phyloP scores from a whole-genome alignment of 2,113 vertebrate species.

The Calidris pygmaea region DNA sequence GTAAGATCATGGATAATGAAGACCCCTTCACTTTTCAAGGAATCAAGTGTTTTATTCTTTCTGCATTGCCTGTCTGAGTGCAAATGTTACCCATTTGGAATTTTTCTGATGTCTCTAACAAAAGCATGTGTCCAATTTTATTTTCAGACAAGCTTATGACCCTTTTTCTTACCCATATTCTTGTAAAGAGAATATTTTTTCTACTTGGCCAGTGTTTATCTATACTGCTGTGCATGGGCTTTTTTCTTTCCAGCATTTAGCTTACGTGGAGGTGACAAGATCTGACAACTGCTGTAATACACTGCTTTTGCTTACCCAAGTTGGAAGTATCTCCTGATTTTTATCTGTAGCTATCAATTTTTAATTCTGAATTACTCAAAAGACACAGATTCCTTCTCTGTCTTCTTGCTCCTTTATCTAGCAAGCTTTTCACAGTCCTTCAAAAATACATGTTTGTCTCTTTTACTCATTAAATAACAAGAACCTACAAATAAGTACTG shows the following conservation, averaged over 20 bases:
- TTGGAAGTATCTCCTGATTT: neutral
- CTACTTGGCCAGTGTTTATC: neutral
- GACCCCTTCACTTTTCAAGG: neutral
- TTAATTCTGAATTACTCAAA: neutral
- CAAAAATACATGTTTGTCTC: neutral
- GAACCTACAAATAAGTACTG: neutral
- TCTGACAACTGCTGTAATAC: neutral
- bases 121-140: fast-evolving
- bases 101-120: neutral
- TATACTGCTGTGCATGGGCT: neutral
- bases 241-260: neutral
- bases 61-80: neutral
- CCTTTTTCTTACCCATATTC: neutral
- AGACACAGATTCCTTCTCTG: neutral
- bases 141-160: neutral
- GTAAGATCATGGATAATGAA: neutral
- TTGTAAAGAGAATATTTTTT: neutral
- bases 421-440: neutral
- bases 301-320: neutral
- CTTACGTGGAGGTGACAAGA: neutral
- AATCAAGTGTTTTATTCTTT: neutral
- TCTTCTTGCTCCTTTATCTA: neutral
- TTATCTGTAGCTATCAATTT: neutral
- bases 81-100: neutral
- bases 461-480: neutral